Evolutionary conservation across 2,113 vertebrate species (phyloP), one percentile per base, ranked within the genome.

Genomic region (Polypterus senegalus): DNA sequence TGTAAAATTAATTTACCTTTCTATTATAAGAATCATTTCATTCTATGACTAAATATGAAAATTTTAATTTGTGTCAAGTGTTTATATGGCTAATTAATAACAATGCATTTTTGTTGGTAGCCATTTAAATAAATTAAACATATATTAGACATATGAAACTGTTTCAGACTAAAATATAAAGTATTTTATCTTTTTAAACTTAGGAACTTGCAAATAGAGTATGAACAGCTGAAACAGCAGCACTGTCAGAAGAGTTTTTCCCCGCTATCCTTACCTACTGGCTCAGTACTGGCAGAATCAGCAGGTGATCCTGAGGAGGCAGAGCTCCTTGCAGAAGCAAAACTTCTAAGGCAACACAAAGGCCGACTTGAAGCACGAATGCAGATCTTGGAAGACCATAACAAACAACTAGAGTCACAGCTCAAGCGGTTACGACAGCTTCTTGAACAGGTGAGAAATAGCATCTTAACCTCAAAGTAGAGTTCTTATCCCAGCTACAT

Each of bases 331-430:
- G 86, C 88, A 4, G 88, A 89, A 70, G 88, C 87, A 2, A 97
- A 94, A 64, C 89, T 97, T 48, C 86, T 99, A 5, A 82, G 94
- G 65, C 92, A 98, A 65, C 94, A 99, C 78, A 99, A 98, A 75
- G 93, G 96, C 5, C 90, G 92, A 1, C 81, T 98, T 65, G 96
- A 99, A 76, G 92, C 89, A 0, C 89, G 94, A 74, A 99, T 99
- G 94, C 92, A 94, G 73, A 95, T 97, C 69, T 66, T 98, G 69
- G 96, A 98, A 84, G 94, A 97, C 71, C 96, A 99, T 76, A 99
- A 99, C 73, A 96, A 92, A 59, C 94, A 98, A 54, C 10, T 99
- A 75, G 96, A 99, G 79, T 97, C 94, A 47, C 96, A 99, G 78
- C 91, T 99, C 45, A 90, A 91, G 60, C 85, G 94, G 44, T 87